Base-by-base conservation (phyloP, 2,888 invertebrate genomes). In the Campopleginae sp. region DNA sequence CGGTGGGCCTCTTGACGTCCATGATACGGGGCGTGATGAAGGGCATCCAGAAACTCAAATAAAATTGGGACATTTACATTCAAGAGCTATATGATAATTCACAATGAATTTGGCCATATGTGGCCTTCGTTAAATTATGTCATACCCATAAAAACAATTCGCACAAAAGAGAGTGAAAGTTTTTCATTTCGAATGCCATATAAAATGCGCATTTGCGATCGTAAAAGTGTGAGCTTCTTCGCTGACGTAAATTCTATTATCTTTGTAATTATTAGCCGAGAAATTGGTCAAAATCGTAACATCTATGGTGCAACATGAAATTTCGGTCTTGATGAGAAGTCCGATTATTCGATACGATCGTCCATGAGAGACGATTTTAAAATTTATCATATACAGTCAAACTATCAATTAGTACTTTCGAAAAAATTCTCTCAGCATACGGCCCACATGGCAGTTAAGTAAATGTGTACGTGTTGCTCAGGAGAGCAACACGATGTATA, bases 101-200 rank as follows among this genome's bases (percentile, higher is more conserved):
- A 71, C n/a, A 54, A 71, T 31, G 19, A 48, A 17, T 68, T 54
- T 12, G n/a, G 2, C 31, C 48, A 27, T 46, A 7, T n/a, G 65
- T 42, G 33, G 42, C 6, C 38, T 42, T 19, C 19, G 23, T 58
- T 14, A 27, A 27, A 58, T 58, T 12, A 48, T n/a, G 51, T 33
- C 31, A 51, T 33, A 31, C 17, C 27, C 27, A 31, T 48, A 31
- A 31, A 70, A 48, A 31, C n/a, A 70, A 70, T n/a, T 71, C 33
- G 51, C 27, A n/a, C 27, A 71, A 71, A 68, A 51, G 23, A 19
- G 19, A 71, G 70, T 71, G 70, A 71, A 71, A 71, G 48, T 27
- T 68, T 27, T 17, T 7, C 17, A 68, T 68, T 68, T 68, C 27
- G 17, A 27, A 46, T 31, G 23, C 27, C 27, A 68, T 17, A 27